These are phyloP conservation scores for Monopis laevigella DNA, from an alignment of 2,888 invertebrate species.

Conservation along the genomic window DNA sequence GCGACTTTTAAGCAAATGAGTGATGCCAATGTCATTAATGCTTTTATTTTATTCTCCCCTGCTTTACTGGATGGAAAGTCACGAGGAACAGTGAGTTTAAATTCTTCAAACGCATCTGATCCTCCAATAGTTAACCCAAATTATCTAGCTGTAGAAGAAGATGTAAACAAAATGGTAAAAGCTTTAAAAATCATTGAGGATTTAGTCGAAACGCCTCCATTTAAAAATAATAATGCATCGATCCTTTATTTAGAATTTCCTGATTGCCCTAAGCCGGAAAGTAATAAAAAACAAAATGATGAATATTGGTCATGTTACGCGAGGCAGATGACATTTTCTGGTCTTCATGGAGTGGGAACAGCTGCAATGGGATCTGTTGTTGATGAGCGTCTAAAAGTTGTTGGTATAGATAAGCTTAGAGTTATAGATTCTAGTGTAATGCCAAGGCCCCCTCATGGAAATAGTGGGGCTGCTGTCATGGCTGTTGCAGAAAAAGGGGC, in stretches of 20 bases:
- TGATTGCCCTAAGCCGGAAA: not conserved
- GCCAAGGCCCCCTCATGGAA: slow-evolving; percentile 30
- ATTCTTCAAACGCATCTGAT: slow-evolving; percentile 2
- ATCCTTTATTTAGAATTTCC: slow-evolving; percentile 1
- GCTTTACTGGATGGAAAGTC: not conserved
- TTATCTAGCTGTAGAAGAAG: slow-evolving; percentile 5
- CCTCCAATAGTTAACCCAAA: slow-evolving; percentile 4
- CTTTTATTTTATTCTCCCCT: slow-evolving; percentile 12
- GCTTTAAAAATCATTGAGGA: slow-evolving; percentile 7
- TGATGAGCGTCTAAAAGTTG: slow-evolving; percentile 33
- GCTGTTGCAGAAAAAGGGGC: slow-evolving; percentile 38
- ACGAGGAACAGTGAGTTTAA: not conserved
- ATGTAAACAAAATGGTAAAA: slow-evolving; percentile 2
- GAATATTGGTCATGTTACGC: slow-evolving; percentile 13
- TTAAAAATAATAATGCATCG: not conserved
- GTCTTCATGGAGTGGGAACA: slow-evolving; percentile 38
- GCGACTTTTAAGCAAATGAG: slow-evolving; percentile 5
- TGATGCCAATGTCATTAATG: slow-evolving; percentile 5
- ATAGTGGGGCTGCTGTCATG: slow-evolving; percentile 34
- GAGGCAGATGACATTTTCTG: slow-evolving; percentile 29
- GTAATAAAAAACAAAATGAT: not conserved
- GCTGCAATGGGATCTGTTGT: slow-evolving; percentile 32
- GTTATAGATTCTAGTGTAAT: slow-evolving; percentile 34
- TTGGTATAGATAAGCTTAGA: slow-evolving; percentile 29
- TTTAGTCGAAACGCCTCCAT: slow-evolving; percentile 22